Percentiles rank a stretch among this genome's conserved stretches.
These are phyloP conservation scores for Nothura maculosa DNA, from an alignment of 2,797 vertebrate genomes.

Conservation along the genomic window DNA sequence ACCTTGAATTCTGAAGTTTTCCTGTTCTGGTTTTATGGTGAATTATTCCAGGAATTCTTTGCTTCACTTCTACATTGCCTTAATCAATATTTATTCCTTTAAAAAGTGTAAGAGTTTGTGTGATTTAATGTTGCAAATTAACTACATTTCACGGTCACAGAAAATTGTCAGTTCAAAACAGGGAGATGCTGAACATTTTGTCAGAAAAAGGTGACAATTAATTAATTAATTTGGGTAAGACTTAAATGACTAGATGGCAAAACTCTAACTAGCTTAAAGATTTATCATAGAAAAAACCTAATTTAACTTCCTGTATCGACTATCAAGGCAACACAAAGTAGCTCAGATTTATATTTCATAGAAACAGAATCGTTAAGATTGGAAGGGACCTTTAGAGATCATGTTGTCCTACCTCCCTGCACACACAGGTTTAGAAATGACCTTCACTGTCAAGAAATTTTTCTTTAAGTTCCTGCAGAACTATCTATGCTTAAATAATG, in stretches of 20 bases:
- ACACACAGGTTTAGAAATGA: too few relatives aligned
- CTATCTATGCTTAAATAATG: slow-evolving; percentile 22
- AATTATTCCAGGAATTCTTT: background rate
- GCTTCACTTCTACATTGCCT: background rate
- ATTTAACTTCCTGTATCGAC: background rate
- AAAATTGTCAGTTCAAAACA: background rate
- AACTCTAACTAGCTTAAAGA: background rate
- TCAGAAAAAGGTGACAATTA: background rate
- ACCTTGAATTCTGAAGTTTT: background rate
- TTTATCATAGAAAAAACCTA: background rate
- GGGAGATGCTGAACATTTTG: background rate
- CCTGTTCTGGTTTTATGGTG: background rate
- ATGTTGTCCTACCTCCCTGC: too few relatives aligned
- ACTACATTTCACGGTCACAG: background rate
- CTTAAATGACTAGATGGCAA: background rate
- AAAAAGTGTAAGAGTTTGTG: background rate
- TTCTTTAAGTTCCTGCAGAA: background rate
- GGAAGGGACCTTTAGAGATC: too few relatives aligned
- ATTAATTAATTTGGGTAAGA: background rate
- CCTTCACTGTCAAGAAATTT: too few relatives aligned
- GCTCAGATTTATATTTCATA: background rate
- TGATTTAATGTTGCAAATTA: background rate
- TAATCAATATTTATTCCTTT: background rate
- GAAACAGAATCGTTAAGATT: too few relatives aligned
- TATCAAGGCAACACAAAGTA: background rate